Evolutionary conservation across 2,888 invertebrate species (phyloP).

Genomic region (Volucella inflata): DNA sequence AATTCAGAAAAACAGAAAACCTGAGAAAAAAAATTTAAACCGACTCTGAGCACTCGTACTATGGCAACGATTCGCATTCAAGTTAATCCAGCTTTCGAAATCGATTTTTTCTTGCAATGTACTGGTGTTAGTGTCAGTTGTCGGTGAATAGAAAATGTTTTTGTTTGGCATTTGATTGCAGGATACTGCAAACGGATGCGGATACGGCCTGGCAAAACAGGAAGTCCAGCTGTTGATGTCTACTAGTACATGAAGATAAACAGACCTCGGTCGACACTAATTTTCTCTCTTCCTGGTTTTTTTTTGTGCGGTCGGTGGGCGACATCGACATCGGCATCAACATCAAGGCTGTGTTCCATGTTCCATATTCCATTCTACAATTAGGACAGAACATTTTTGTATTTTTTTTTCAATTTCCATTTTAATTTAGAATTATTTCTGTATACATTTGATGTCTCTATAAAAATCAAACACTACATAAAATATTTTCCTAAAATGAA

Average conservation of each 20-base stretch:
- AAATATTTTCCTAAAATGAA: no score
- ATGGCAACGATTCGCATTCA: conserved; percentile 40
- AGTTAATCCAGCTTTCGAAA: conserved; percentile 33
- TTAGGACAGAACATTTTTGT: no score
- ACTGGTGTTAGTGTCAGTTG: conserved; percentile 12
- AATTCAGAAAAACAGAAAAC: no score
- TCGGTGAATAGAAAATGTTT: conserved; percentile 3
- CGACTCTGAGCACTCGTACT: no score
- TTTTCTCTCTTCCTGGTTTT: conserved; percentile 56
- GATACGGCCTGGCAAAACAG: conserved; percentile 60
- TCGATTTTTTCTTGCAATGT: conserved; percentile 46
- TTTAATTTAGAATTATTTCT: no score
- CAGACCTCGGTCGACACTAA: conserved; percentile 60
- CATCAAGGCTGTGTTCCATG: no score
- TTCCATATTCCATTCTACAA: no score
- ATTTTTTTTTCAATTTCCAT: no score
- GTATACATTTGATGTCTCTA: no score
- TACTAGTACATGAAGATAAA: conserved; percentile 58
- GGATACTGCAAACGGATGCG: conserved; percentile 66
- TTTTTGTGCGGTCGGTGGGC: conserved; percentile 11
- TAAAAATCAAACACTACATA: no score
- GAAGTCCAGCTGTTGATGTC: conserved; percentile 65
- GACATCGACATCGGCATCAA: no score
- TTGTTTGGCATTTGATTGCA: conserved; percentile 61
- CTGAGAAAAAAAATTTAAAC: no score